phyloP scores from a whole-genome alignment of 2,113 vertebrate genomes.

The Gopherus flavomarginatus region DNA sequence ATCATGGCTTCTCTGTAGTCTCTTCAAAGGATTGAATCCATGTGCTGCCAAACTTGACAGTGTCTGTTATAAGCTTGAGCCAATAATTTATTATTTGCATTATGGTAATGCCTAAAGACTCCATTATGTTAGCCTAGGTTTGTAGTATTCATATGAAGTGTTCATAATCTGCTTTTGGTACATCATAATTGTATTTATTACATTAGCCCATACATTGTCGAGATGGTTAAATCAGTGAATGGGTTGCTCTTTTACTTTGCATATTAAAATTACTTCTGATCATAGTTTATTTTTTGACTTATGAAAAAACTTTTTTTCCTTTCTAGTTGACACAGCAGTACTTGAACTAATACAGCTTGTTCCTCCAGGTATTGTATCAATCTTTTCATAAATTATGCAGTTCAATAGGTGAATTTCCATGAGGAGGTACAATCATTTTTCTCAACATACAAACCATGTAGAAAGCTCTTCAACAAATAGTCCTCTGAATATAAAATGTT shows the following conservation, averaged over 20 bases:
- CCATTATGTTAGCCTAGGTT: neutral
- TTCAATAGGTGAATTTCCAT: constrained; percentile 60
- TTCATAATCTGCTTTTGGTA: constrained; percentile 20
- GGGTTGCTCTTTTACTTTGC: neutral
- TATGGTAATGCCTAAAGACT: neutral
- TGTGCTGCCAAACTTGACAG: neutral
- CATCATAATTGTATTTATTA: neutral
- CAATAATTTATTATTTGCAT: neutral
- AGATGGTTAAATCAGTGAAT: neutral
- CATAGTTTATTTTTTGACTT: constrained; percentile 47
- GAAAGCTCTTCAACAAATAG: constrained; percentile 57
- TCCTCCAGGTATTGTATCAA: constrained; percentile 88
- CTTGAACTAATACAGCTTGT: constrained; percentile 93
- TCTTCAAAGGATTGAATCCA: neutral
- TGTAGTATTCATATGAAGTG: neutral
- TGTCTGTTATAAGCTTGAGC: neutral
- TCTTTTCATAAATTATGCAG: constrained; percentile 49
- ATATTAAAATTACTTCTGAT: constrained; percentile 1
- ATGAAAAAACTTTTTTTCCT: constrained; percentile 51
- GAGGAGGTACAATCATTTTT: constrained; percentile 37
- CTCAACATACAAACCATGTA: constrained; percentile 33
- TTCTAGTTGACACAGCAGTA: constrained; percentile 90
- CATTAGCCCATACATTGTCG: neutral
- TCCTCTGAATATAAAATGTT: constrained; percentile 51
- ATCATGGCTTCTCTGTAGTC: neutral